Conservation (phyloP, 2,113 vertebrate genomes). For the Gallinago media region DNA sequence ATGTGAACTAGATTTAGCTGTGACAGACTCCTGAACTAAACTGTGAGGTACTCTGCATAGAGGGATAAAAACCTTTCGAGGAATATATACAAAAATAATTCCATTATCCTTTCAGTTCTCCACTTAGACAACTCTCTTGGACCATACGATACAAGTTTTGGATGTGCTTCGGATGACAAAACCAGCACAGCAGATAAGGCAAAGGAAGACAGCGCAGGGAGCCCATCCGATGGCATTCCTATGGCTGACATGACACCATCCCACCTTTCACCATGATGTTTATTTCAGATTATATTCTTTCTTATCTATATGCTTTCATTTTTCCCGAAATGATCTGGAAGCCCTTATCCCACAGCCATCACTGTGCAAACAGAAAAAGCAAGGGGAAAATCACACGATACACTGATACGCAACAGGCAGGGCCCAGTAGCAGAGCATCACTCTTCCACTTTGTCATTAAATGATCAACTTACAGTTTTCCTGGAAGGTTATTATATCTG, state of each 20-base stretch:
- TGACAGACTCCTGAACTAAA: neutral
- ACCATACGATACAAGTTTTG: constrained; percentile 72
- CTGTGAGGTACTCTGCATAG: fast-evolving
- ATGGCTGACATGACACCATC: constrained; percentile 62
- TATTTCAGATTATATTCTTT: neutral
- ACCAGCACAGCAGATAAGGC: constrained; percentile 14
- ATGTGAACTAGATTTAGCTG: neutral
- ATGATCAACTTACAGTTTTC: neutral
- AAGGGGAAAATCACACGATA: neutral
- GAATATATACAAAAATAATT: neutral
- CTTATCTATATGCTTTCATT: neutral
- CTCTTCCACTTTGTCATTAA: neutral
- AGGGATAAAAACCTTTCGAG: neutral
- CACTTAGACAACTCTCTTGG: constrained; percentile 81
- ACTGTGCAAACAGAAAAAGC: neutral
- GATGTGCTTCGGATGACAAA: constrained; percentile 77
- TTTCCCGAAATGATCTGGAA: neutral
- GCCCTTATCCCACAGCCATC: neutral
- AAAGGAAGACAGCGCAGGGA: neutral
- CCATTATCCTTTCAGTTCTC: constrained; percentile 77
- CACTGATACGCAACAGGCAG: neutral
- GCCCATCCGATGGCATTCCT: constrained; percentile 27
- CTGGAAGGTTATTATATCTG: neutral
- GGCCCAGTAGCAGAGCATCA: neutral
- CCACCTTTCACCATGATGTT: neutral